These are phyloP conservation scores for Rhabdomys pumilio DNA, from an alignment of 2,797 vertebrate species.

Conservation along the genomic window DNA sequence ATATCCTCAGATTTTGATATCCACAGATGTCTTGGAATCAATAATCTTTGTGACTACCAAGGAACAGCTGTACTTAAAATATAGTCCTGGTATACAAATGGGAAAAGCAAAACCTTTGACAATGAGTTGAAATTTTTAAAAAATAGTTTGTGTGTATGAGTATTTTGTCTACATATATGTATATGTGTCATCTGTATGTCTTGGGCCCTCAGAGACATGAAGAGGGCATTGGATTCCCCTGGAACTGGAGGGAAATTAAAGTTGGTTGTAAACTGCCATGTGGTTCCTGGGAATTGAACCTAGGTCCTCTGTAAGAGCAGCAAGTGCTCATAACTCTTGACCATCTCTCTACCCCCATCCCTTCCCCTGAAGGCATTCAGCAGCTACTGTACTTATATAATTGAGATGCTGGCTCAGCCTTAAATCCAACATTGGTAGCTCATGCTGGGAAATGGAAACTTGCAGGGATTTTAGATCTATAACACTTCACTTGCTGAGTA, in stretches of 20 bases:
- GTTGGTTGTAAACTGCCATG: background rate
- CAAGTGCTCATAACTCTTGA: background rate
- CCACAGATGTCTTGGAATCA: background rate
- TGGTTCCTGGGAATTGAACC: background rate
- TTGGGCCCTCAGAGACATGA: background rate
- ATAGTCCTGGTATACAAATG: constrained; percentile 30
- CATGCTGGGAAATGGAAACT: constrained; percentile 54
- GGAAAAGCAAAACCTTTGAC: constrained; percentile 38
- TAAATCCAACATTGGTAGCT: constrained; percentile 16
- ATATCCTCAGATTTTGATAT: background rate
- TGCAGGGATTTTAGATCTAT: constrained; percentile 29
- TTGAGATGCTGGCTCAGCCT: constrained; percentile 12
- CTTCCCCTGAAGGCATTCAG: background rate
- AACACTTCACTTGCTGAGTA: constrained; percentile 48
- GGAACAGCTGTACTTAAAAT: constrained; percentile 5
- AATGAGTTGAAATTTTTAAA: background rate
- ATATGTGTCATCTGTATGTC: background rate
- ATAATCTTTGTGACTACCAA: background rate
- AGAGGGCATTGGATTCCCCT: background rate
- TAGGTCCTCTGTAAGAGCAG: background rate
- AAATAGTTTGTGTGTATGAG: background rate
- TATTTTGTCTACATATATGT: background rate
- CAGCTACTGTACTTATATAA: background rate
- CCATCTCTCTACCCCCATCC: background rate
- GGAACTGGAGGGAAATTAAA: background rate